phyloP scores from a whole-genome alignment of 2,113 vertebrate genomes.

The Poicephalus gulielmi region DNA sequence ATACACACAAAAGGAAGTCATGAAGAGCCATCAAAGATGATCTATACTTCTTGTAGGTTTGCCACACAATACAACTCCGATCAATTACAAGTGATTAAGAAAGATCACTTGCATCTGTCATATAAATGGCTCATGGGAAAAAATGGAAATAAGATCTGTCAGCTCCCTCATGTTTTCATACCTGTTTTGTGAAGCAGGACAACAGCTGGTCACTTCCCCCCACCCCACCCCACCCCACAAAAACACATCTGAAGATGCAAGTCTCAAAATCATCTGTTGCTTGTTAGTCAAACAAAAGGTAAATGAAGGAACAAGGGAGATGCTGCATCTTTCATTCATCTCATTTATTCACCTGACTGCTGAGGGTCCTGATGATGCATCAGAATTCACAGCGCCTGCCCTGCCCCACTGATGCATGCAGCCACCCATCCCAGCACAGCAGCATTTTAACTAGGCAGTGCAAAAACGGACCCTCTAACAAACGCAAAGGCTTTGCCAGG shows the following conservation, averaged over 20 bases:
- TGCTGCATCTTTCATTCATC: background rate
- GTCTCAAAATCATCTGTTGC: background rate
- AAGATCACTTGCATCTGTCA: background rate
- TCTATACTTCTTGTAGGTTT: background rate
- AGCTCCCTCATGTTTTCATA: background rate
- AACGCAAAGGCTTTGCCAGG: background rate
- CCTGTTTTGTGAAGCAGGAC: background rate
- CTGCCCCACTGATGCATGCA: rapidly evolving
- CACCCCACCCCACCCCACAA: background rate
- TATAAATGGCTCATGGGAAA: background rate
- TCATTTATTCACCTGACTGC: background rate
- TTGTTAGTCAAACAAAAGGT: background rate
- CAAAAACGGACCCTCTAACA: background rate
- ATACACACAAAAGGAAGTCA: background rate
- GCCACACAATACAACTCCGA: background rate
- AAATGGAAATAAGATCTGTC: background rate
- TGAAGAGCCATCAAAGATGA: background rate
- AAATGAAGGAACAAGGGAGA: background rate
- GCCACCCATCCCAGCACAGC: rapidly evolving
- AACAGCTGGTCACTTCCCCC: background rate
- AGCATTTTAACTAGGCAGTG: background rate
- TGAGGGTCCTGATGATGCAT: background rate
- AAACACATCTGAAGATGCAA: background rate
- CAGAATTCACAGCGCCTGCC: background rate
- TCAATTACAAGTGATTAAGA: background rate